phyloP scores from a whole-genome alignment of 2,888 invertebrate genomes.

The Odontocerum albicorne region DNA sequence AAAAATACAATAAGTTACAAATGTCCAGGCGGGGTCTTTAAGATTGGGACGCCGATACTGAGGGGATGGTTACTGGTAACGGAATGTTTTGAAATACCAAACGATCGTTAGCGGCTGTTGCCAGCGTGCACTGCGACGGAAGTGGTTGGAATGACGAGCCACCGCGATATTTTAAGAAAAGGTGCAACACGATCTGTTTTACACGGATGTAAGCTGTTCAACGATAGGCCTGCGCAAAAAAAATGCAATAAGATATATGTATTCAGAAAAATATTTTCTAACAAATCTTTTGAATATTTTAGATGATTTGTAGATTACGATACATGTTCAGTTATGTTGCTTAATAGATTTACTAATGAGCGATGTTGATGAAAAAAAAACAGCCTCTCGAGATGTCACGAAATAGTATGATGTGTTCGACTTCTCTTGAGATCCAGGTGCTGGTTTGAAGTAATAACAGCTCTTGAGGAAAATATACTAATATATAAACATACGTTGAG shows the following conservation, averaged over 20 bases:
- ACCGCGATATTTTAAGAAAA: slow-evolving; percentile 3
- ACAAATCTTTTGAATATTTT: no score
- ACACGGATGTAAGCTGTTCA: background rate
- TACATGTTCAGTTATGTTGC: no score
- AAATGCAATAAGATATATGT: no score
- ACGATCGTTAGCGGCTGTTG: background rate
- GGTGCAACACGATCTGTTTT: slow-evolving; percentile 13
- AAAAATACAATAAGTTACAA: slow-evolving; percentile 37
- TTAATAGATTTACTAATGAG: no score
- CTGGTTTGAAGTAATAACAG: no score
- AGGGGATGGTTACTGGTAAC: background rate
- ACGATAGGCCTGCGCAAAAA: slow-evolving; percentile 11
- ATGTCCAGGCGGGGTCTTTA: slow-evolving; percentile 33
- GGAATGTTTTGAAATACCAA: background rate
- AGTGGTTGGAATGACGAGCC: slow-evolving; percentile 16
- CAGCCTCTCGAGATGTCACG: no score
- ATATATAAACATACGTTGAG: background rate
- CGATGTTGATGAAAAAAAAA: no score
- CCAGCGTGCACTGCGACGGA: slow-evolving; percentile 3
- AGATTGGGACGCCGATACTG: slow-evolving; percentile 27
- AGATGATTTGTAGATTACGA: no score
- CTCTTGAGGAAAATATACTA: background rate
- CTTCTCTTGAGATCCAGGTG: no score
- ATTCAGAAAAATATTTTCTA: no score
- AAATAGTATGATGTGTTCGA: no score